These are phyloP conservation scores for Plecturocebus donacophilus DNA, from an alignment of 2,113 vertebrate genomes.

Conservation along the genomic window DNA sequence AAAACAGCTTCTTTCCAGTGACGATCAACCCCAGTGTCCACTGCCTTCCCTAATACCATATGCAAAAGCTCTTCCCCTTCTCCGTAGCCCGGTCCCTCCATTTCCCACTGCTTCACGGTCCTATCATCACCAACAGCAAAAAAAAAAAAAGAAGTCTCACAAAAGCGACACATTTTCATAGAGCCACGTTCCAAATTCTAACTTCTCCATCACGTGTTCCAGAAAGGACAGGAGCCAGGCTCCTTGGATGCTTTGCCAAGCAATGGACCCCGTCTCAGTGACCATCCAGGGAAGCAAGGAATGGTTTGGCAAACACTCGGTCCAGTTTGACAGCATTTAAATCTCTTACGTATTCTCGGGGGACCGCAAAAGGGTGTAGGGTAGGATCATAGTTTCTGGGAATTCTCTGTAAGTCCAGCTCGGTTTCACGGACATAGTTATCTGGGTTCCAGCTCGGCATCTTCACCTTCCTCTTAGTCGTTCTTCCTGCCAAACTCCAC, in stretches of 20 bases:
- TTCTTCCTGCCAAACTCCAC: no score
- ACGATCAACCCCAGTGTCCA: no score
- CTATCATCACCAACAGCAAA: slow-evolving; percentile 54
- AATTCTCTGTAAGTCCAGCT: slow-evolving; percentile 81
- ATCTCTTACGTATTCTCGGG: slow-evolving; percentile 93
- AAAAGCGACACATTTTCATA: slow-evolving; percentile 90
- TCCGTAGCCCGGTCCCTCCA: no score
- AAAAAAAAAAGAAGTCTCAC: slow-evolving; percentile 95
- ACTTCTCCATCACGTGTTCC: slow-evolving; percentile 98
- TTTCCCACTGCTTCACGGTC: no score
- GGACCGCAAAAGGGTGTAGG: slow-evolving; percentile 95
- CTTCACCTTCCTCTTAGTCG: no score
- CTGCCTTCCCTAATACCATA: no score
- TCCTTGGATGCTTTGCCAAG: slow-evolving; percentile 93
- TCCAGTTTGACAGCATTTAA: slow-evolving; percentile 97
- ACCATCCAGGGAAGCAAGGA: slow-evolving; percentile 94
- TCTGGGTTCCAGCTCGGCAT: no score
- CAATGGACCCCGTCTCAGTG: slow-evolving; percentile 97
- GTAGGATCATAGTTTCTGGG: slow-evolving; percentile 96
- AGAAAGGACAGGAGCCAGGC: slow-evolving; percentile 93
- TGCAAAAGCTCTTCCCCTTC: no score
- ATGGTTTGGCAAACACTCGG: slow-evolving; percentile 96
- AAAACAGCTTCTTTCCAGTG: no score
- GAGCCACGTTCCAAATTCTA: slow-evolving; percentile 95
- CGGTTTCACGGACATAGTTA: no score